Base-by-base conservation (phyloP, 1,140 invertebrate species). In the Scaptodrosophila lebanonensis region DNA sequence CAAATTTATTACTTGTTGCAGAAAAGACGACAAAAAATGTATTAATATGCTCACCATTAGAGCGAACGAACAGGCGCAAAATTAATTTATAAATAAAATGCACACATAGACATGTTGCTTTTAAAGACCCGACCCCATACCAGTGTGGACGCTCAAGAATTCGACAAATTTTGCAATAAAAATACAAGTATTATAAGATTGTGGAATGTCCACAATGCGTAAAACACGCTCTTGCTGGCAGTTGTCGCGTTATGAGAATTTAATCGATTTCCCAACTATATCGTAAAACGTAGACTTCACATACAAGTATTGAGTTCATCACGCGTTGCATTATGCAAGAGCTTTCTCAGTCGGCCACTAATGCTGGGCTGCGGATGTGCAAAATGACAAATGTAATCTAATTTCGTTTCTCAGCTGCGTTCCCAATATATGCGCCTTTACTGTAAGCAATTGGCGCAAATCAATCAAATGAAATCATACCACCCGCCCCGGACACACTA, bases 1-100 rank as follows among this genome's bases (percentile, higher is more conserved):
- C 9, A 43, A 82, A 82, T 82, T 79, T 79, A 79, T 79, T 82
- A 82, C 69, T 82, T 73, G 56, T 66, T 75, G 75, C 75, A 66
- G 36, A 42, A 50, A 48, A 66, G 51, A 60, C 58, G 75, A 82
- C 75, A 82, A 33, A 20, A 65, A 82, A 82, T 75, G 70, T 82
- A 82, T 82, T 75, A 82, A 82, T 82, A 82, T 75, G n/a, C 75
- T 57, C 53, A 43, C 40, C 51, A 77, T 79, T 79, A 68, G 67
- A 25, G 22, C 22, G 8, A 25, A 25, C 3, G 8, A 57, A 72
- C 15, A 44, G 63, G 51, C 51, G 52, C 44, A 45, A 73, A 72
- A 52, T 63, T n/a, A n/a, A 36, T 68, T 76, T 79, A 77, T 79
- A 77, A 79, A 79, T 77, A 77, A 68, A 61, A 51, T 12, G 17